A percentile compares a stretch with the other conserved stretches of the same genome.
phyloP scores from a whole-genome alignment of 2,888 invertebrate species.

The Acanthosepion pharaonis region DNA sequence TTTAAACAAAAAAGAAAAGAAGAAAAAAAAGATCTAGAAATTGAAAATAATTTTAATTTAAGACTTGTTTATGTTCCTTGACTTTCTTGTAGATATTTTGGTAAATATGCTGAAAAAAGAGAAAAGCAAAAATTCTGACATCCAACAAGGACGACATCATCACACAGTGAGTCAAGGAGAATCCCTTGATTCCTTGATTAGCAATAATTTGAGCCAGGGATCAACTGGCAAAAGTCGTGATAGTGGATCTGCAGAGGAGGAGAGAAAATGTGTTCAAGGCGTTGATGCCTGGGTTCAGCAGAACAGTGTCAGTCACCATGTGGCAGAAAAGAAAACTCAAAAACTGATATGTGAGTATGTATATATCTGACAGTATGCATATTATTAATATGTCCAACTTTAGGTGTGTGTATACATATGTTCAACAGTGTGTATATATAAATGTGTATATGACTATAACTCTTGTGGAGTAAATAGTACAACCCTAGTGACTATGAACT shows the following conservation, averaged over 20 bases:
- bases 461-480: no score
- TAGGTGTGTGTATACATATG: no score
- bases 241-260: constrained; percentile 38
- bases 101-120: constrained; percentile 75
- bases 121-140: constrained; percentile 68
- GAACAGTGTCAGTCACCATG: neutral
- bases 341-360: constrained; percentile 10
- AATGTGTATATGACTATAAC: no score
- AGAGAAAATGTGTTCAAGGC: neutral
- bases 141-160: constrained; percentile 48
- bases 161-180: constrained; percentile 53
- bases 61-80: constrained; percentile 48
- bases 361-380: neutral
- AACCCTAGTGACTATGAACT: no score
- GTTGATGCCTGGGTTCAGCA: neutral
- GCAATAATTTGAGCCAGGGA: constrained; percentile 52
- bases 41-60: no score
- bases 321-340: neutral
- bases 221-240: constrained; percentile 36
- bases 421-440: no score
- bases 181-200: constrained; percentile 51
- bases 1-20: no score
- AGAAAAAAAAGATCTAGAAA: no score
- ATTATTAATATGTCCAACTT: no score
- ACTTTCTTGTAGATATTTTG: constrained; percentile 67